Evolutionary conservation across 2,888 invertebrate species (phyloP).

Genomic region (Penaeus monodon): DNA sequence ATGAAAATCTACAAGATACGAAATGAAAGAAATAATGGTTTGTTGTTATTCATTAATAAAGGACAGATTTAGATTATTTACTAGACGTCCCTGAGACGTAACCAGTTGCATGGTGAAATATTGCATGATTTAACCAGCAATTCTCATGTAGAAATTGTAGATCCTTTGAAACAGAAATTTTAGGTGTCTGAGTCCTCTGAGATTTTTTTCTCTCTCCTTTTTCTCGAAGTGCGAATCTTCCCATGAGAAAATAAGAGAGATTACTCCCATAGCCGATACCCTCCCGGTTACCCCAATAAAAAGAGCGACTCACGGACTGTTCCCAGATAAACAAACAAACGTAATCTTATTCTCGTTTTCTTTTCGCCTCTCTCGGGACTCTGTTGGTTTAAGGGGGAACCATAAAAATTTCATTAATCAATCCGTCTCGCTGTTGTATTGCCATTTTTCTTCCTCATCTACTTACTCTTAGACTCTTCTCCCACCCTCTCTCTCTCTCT

Average conservation of each 20-base stretch:
- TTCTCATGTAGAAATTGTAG: too few species aligned
- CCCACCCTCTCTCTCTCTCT: too few species aligned
- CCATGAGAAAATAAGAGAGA: neutral
- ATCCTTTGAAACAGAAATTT: too few species aligned
- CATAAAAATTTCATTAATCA: slow-evolving; percentile 60
- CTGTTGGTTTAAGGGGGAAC: slow-evolving; percentile 53
- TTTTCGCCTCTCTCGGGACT: slow-evolving; percentile 1
- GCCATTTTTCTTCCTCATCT: slow-evolving; percentile 58
- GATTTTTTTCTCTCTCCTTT: neutral
- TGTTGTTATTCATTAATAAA: too few species aligned
- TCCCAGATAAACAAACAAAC: slow-evolving; percentile 35
- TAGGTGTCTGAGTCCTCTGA: too few species aligned
- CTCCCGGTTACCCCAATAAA: neutral
- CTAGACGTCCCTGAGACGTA: too few species aligned
- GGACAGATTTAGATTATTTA: too few species aligned
- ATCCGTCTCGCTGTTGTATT: slow-evolving; percentile 53
- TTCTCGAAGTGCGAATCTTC: neutral
- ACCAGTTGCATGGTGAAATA: too few species aligned
- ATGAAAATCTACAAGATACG: too few species aligned
- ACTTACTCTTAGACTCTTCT: neutral
- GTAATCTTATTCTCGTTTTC: slow-evolving; percentile 6
- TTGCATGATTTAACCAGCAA: too few species aligned
- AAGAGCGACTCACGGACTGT: neutral
- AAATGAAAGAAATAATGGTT: too few species aligned
- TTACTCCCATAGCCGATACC: slow-evolving; percentile 20